Percentiles rank a stretch among this genome's conserved stretches.
phyloP scores from a whole-genome alignment of 2,797 vertebrate genomes.

The Spinibarbus caldwelli region DNA sequence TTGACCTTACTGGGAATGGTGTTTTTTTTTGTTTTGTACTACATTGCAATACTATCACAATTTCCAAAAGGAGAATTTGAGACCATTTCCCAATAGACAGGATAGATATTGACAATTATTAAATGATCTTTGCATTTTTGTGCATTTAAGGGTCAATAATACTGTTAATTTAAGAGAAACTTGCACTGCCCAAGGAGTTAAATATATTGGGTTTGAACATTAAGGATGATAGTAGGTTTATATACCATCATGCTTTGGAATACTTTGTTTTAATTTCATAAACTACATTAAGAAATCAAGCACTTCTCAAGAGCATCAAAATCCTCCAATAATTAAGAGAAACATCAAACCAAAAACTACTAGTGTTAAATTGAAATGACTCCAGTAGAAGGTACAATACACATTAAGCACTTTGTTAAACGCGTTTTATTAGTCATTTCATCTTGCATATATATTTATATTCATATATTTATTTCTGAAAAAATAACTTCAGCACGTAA shows the following conservation, averaged over 20 bases:
- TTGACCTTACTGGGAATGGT: neutral
- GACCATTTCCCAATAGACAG: neutral
- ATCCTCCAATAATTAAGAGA: too few relatives aligned
- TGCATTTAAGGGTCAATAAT: neutral
- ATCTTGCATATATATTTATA: conserved; percentile 83
- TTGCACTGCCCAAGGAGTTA: neutral
- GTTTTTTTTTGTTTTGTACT: neutral
- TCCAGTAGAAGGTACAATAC: conserved; percentile 73
- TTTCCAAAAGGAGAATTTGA: neutral
- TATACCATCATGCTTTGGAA: neutral
- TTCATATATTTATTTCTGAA: conserved; percentile 86
- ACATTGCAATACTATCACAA: neutral
- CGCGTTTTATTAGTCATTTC: conserved; percentile 78
- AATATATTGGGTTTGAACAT: neutral
- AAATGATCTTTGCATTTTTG: neutral
- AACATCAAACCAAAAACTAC: conserved; percentile 69
- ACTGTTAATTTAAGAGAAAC: too few relatives aligned
- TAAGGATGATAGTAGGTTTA: neutral
- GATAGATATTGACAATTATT: neutral
- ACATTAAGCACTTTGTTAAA: conserved; percentile 84
- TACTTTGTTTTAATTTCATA: neutral
- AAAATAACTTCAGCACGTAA: conserved; percentile 95
- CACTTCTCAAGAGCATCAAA: neutral
- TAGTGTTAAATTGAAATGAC: conserved; percentile 73
- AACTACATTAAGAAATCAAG: neutral